Base-by-base conservation (phyloP, 2,888 invertebrate genomes). In the Xylota segnis region DNA sequence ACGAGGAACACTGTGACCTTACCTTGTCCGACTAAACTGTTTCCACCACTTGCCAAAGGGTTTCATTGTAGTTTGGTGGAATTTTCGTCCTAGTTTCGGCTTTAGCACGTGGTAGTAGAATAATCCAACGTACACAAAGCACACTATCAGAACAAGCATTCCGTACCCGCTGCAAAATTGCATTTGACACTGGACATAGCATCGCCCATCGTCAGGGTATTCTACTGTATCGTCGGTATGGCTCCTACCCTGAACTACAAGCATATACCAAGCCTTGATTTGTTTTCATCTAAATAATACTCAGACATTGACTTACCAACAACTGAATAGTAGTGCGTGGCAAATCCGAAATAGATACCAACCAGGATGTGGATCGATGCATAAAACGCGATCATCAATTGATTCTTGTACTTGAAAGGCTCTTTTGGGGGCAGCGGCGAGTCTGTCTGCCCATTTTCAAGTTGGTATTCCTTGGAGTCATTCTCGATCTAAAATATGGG, bases 161-260 rank as follows among this genome's bases (percentile, higher is more conserved):
- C 96, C 96, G 88, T 95, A 95, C 0, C 96, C 96, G 65, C 94
- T 90, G 89, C 97, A 96, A 72, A 91, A 92, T 12, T 90, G 89
- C 32, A 91, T 90, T 16, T 89, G 89, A 56, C 92, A 92, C 7
- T 88, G 16, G 5, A 74, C 14, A 4, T 74, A 23, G 58, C 88
- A 90, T 0, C 14, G 4, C 16, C 89, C 89, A 0, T 88, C 82
- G 40, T 89, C 77, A 0, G 59, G 81, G 18, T 65, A 77, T 23
- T 23, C 23, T 0, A 27, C 5, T 1, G 4, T 10, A 1, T 12
- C 37, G 12, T 52, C 45, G 3, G 9, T 70, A 4, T 68, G 59
- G 14, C 61, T 71, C 34, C 84, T 56, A 0, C 37, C 18, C 23
- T 81, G 76, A 58, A 83, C 79, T 87, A 12, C 4, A 34, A 56